phyloP scores from a whole-genome alignment of 2,888 invertebrate genomes.

The Caenorhabditis uteleia region DNA sequence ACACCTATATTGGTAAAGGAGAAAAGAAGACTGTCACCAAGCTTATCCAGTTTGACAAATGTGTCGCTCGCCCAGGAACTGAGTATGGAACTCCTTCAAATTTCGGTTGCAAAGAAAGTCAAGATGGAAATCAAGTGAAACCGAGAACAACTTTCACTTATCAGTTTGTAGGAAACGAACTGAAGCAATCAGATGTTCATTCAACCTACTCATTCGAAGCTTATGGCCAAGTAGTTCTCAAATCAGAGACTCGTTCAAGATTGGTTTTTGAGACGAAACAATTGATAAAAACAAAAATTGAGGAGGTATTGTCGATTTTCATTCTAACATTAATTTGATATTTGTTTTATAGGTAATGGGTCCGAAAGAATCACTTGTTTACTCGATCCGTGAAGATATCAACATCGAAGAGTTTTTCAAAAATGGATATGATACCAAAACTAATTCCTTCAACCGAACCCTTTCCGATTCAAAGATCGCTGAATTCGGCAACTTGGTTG shows the following conservation, averaged over 20 bases:
- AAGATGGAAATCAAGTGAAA: constrained; percentile 26
- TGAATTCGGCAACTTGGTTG: constrained; percentile 12
- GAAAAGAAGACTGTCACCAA: no score
- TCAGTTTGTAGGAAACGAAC: constrained; percentile 22
- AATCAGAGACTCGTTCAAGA: constrained; percentile 32
- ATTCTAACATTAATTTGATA: not conserved
- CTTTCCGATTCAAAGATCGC: constrained; percentile 26
- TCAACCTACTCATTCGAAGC: constrained; percentile 31
- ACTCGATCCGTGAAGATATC: constrained; percentile 44
- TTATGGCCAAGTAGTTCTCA: constrained; percentile 31
- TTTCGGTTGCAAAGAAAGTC: no score
- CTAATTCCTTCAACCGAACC: constrained; percentile 7
- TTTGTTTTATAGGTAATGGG: constrained; percentile 9
- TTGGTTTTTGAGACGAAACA: constrained; percentile 24
- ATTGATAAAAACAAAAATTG: constrained; percentile 24
- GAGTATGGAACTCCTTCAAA: no score
- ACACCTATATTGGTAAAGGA: no score
- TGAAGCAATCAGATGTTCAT: constrained; percentile 41
- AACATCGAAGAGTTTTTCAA: constrained; percentile 54
- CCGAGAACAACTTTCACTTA: constrained; percentile 41
- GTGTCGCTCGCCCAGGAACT: no score
- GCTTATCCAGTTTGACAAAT: no score
- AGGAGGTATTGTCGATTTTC: constrained; percentile 17
- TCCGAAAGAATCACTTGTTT: constrained; percentile 43
- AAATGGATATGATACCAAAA: constrained; percentile 39